Evolutionary conservation across 2,113 vertebrate species (phyloP), one percentile per base, ranked within the genome.

Genomic region (Choloepus hoffmanni): DNA sequence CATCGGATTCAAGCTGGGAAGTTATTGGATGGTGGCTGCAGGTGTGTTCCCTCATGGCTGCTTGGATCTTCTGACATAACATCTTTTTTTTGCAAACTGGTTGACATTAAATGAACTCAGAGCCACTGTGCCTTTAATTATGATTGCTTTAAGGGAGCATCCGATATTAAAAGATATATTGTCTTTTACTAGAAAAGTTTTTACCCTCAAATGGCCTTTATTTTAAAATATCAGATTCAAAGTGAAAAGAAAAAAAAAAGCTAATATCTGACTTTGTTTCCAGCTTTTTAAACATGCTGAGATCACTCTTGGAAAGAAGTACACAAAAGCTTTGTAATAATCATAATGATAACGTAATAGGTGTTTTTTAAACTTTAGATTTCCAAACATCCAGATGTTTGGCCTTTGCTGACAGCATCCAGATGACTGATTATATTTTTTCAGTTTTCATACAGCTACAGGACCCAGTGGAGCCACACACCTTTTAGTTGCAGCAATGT

Each of bases 321-420:
- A 94, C 74, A 94, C 85, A 87, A 90, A 93, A 83, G 85, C 85
- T 96, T 77, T 65, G 88, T 81, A 82, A 95, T 85, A 90, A 95
- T 96, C 94, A 95, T 81, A 96, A 89, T 91, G 93, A 96, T 96
- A 96, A 95, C 89, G 48, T 97, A 97, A 96, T 97, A 96, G 95
- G 88, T 96, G 92, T 86, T 96, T 94, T 92, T 89, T 48, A 90
- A 81, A 70, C 78, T 94, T 70, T 28, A 70, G 74, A 95, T 95
- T 95, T 96, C 94, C 95, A 94, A 96, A 85, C 91, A 91, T 85
- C 95, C 97, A 97, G 96, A 97, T 97, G 96, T 94, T 97, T 97
- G 95, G 92, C 93, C 50, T 94, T 82, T 83, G 81, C 89, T 76
- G 86, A 96, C 76, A 85, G 76, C 40, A 72, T 74, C 89, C 89